Percentiles rank a stretch among this genome's conserved stretches.
phyloP scores from a whole-genome alignment of 1,140 invertebrate species.

The Chionoecetes opilio region DNA sequence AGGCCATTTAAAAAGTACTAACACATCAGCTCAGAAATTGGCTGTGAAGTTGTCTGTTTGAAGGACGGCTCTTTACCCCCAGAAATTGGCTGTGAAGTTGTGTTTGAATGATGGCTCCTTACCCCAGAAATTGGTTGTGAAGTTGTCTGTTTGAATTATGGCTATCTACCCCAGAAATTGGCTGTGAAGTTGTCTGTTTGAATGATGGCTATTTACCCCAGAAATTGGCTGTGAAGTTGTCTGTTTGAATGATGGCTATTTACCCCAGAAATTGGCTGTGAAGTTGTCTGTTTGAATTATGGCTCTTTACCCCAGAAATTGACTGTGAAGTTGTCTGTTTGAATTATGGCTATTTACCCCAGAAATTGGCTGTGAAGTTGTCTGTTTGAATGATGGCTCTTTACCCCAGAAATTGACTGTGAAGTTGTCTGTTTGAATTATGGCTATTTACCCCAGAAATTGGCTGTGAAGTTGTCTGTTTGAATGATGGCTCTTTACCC shows the following conservation, averaged over 20 bases:
- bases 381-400: not conserved
- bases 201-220: no score
- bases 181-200: no score
- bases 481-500: not conserved
- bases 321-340: no score
- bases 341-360: not conserved
- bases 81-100: not conserved
- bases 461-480: not conserved
- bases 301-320: no score
- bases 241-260: not conserved
- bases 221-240: not conserved
- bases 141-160: not conserved
- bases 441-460: no score
- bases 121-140: not conserved
- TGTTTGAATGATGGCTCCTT: not conserved
- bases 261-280: not conserved
- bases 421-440: no score
- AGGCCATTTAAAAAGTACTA: not conserved
- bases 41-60: not conserved
- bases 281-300: no score
- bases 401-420: not conserved
- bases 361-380: slow-evolving; percentile 53
- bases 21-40: not conserved
- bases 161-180: no score
- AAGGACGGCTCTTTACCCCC: no score